Evolutionary conservation across 2,888 invertebrate genomes (phyloP), one percentile per base, ranked within the genome.

Genomic region (Caenorhabditis drosophilae): DNA sequence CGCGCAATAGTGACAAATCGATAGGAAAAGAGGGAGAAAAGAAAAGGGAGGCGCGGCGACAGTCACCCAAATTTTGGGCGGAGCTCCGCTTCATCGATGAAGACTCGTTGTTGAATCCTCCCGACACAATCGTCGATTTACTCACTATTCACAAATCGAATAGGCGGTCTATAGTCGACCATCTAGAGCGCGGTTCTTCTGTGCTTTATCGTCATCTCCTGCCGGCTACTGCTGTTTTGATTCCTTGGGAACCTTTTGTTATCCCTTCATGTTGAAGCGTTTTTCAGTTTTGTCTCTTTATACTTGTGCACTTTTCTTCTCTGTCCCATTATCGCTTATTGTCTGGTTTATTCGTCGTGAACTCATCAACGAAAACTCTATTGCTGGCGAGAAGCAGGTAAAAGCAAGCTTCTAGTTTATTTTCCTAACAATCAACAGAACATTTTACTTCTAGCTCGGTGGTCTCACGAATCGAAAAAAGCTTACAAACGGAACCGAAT

Each of bases 271-370:
- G 61, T 54, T 67, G 51, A 67, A 61, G 62, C 68, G 68, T 50
- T 63, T 60, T 45, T 51, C 59, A 36, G 51, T 68, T 55, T 52
- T 59, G 45, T 46, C 47, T 51, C 62, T 76, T 42, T 76, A 76
- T 60, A 53, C 70, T 46, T 51, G 59, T 64, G 72, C 76, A 38
- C 73, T 76, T 45, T 60, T 79, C 71, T 64, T 81, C 60, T 72
- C 75, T 44, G 78, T 81, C n/a, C 81, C 81, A 47, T 67, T 80
- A n/a, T 81, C 79, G 3, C 64, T 77, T 25, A 22, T 66, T 40
- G 74, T 82, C 67, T 81, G 81, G 81, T 79, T 69, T 73, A 66
- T 82, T 49, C 77, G 81, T 50, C 76, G 74, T 40, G 71, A 80
- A 58, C 67, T 80, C 50, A 73, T 75, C 67, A 72, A 71, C 70